phyloP scores from a whole-genome alignment of 2,113 vertebrate genomes.

The Gila orcuttii region DNA sequence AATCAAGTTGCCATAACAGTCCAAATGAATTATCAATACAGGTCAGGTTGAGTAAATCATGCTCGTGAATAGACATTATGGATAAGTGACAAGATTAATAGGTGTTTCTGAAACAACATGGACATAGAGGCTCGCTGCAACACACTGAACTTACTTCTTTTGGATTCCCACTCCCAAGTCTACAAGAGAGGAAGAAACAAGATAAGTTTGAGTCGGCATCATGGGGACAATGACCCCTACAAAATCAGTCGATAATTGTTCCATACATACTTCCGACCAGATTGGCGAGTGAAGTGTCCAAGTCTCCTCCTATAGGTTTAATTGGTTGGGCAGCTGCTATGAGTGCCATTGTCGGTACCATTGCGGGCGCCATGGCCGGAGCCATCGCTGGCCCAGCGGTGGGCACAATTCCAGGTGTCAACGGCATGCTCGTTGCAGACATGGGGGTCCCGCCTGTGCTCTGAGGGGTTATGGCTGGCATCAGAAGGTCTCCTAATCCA shows the following conservation, averaged over 20 bases:
- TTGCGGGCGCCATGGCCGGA: neutral
- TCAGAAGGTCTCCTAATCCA: conserved; percentile 95
- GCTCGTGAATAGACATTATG: neutral
- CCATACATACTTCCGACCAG: conserved; percentile 89
- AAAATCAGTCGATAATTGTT: neutral
- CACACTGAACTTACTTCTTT: conserved; percentile 88
- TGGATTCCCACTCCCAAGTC: conserved; percentile 89
- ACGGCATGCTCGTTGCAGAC: conserved; percentile 66
- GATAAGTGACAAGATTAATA: conserved; percentile 14
- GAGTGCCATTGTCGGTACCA: conserved; percentile 49
- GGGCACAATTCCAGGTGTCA: conserved; percentile 37
- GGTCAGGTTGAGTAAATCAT: neutral
- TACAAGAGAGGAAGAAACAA: conserved; percentile 66
- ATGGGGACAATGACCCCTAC: neutral
- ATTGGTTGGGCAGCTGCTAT: conserved; percentile 68
- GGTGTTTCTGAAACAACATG: conserved; percentile 1
- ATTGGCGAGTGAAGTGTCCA: conserved; percentile 94
- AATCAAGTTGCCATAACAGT: neutral
- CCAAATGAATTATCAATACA: conserved; percentile 9
- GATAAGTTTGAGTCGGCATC: neutral
- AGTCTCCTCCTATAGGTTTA: conserved; percentile 90
- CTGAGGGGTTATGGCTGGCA: conserved; percentile 91
- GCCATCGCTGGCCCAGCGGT: conserved; percentile 2
- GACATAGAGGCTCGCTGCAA: neutral
- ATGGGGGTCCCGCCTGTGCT: conserved; percentile 80